Percentiles rank a stretch among this genome's conserved stretches.
These are phyloP conservation scores for Furnarius figulus DNA, from an alignment of 2,113 vertebrate species.

Conservation along the genomic window DNA sequence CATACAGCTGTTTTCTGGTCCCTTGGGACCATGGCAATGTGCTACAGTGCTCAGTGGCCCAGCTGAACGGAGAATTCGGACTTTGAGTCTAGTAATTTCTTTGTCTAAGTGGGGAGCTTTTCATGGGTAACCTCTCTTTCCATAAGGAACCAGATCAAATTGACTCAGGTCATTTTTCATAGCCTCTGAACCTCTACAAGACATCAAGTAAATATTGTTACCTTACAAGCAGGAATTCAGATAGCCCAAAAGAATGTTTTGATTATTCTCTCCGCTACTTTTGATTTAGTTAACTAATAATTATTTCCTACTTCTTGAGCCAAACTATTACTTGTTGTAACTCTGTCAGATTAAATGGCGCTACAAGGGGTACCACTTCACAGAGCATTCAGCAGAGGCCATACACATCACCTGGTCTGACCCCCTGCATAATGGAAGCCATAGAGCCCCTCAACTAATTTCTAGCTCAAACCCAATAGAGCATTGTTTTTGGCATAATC, in stretches of 20 bases:
- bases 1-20: not conserved
- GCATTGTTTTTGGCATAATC: not conserved
- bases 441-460: not conserved
- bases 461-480: not conserved
- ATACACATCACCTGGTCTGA: not conserved
- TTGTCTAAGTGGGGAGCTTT: not conserved
- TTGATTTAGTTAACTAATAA: not conserved
- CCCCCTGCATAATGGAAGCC: not conserved
- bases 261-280: not conserved
- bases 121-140: not conserved
- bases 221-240: not conserved
- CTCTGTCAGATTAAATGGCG: not conserved
- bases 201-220: not conserved
- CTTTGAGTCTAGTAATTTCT: not conserved
- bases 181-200: not conserved
- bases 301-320: not conserved
- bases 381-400: not conserved
- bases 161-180: not conserved
- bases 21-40: fast-evolving
- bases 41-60: not conserved
- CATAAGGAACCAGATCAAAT: not conserved
- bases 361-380: not conserved
- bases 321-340: not conserved
- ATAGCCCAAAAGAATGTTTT: not conserved
- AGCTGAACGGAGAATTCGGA: not conserved